Base-by-base conservation (phyloP, 2,113 vertebrate genomes). In the Casuarius casuarius region DNA sequence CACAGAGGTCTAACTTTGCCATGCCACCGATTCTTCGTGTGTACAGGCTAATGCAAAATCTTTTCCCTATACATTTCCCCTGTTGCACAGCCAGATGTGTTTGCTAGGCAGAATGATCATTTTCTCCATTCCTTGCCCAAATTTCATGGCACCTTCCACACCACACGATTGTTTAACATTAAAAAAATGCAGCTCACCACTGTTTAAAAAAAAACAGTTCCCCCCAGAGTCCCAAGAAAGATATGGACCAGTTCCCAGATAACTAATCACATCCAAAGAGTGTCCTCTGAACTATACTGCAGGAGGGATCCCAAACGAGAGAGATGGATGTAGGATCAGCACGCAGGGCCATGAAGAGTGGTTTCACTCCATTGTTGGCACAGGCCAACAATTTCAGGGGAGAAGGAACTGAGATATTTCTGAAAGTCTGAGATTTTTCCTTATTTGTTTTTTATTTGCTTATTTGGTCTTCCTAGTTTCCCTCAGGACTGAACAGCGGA, bases 91-190 rank as follows among this genome's bases (percentile, higher is more conserved):
- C 61, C 38, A 44, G 84, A 77, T 63, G 23, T 79, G 61, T 87
- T 92, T 90, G 63, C 82, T 91, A 82, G 79, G 74, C 71, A 86
- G 63, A 89, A 91, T 83, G 54, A 92, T 95, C 42, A 13, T 49
- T 92, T 85, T 80, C 35, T 86, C 42, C 51, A 80, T 84, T 59
- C 67, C 31, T 80, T 77, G 78, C 66, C 46, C 46, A 91, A 59
- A 94, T 89, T 75, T 82, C 54, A 44, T 29, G n/a, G 28, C 61
- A 54, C 16, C 28, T 87, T 85, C 65, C 67, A 35, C 71, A 77
- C 0, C 0, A 59, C 31, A 81, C 51, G 61, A 31, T 70, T 9
- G 10, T 66, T 84, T 92, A 87, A 48, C 62, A 96, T 63, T 49
- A 63, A 91, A 80, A 73, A 92, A 49, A 59, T 52, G 35, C 58